Conservation (phyloP, 2,113 vertebrate species). For the Thinocorus orbignyianus region DNA sequence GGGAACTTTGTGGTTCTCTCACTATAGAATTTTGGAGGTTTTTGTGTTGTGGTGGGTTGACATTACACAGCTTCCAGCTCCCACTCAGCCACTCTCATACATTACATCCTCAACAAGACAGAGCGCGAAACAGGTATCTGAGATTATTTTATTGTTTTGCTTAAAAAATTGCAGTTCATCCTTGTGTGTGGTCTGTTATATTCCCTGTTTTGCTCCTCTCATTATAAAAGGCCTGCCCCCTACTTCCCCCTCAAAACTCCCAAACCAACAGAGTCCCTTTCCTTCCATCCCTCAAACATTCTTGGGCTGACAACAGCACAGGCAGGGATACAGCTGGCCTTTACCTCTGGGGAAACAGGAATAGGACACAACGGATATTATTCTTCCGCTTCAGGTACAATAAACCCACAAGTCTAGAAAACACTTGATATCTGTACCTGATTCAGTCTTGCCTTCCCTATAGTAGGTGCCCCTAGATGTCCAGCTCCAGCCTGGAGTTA, state of each 20-base stretch:
- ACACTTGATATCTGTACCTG: background rate
- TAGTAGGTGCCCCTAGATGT: background rate
- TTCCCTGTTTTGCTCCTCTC: background rate
- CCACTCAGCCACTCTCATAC: background rate
- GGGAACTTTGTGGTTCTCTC: background rate
- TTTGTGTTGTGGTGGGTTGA: background rate
- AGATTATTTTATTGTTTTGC: background rate
- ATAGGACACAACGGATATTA: background rate
- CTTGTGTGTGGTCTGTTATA: background rate
- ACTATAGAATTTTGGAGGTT: rapidly evolving
- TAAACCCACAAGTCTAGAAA: background rate
- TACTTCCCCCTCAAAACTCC: rapidly evolving
- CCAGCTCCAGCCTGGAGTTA: background rate
- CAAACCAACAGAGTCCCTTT: background rate
- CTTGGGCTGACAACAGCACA: background rate
- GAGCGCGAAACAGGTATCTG: background rate
- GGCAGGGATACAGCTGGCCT: background rate
- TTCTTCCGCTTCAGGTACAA: background rate
- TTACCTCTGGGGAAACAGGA: background rate
- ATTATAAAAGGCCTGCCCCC: background rate
- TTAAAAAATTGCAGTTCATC: background rate
- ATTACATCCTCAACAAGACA: rapidly evolving
- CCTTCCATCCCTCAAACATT: background rate
- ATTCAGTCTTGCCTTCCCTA: background rate
- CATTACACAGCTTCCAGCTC: background rate